Evolutionary conservation across 2,113 vertebrate species (phyloP), one percentile per base, ranked within the genome.

Genomic region (Chamaea fasciata): DNA sequence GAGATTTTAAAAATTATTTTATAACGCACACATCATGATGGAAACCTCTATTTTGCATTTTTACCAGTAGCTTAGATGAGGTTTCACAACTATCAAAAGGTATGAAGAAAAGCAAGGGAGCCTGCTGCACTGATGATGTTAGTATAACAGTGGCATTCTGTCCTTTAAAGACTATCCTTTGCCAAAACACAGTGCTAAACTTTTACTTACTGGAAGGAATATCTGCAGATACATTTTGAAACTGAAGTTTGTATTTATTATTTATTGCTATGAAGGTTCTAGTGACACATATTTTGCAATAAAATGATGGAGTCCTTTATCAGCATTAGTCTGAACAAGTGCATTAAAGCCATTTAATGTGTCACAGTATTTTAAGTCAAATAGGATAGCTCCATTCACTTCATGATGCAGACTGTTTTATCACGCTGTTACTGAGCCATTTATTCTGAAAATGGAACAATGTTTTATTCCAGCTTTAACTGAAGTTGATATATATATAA

Each of bases 1-100:
- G 1, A 15, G 1, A 3, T 55, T 79, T 14, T 64, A 14, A 13
- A 13, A 13, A 37, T 15, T 76, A 21, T 60, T 64, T 63, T 46
- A 11, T 56, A 68, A 31, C 1, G 0, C 9, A 37, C 8, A 6
- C 35, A 49, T 39, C 1, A 3, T 17, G 10, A 52, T 24, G 20
- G 2, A 89, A 91, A 81, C 2, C 4, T 44, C n/a, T 74, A 11
- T n/a, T 81, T 80, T 62, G 3, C 5, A 20, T 74, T 81, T 89
- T 81, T 75, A 37, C 10, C 26, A 35, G 10, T 35, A 26, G 8
- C 12, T 39, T 71, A 64, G 1, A 37, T 67, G 15, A 59, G 5
- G 5, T 80, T 26, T 80, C 19, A 53, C 10, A 69, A 26, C 3
- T 50, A 8, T 65, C 21, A 31, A 74, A 90, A 57, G 16, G 2